Base-by-base conservation (phyloP, 2,113 vertebrate genomes). In the Leiothrix lutea region DNA sequence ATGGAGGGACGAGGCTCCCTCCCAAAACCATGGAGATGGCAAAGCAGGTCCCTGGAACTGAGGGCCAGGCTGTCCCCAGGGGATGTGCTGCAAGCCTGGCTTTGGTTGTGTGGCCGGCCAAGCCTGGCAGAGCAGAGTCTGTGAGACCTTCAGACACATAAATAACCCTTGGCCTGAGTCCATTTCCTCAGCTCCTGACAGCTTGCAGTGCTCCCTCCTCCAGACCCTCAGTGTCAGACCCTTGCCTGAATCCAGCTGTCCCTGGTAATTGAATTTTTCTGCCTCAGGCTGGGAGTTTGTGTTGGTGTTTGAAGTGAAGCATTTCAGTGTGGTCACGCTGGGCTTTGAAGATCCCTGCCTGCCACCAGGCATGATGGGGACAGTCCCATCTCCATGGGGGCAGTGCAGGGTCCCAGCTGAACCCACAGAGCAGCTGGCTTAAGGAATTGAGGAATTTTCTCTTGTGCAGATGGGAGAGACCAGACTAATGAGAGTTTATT, bases 241-340 rank as follows among this genome's bases (percentile, higher is more conserved):
- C 83, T 90, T 3, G 16, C 62, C 90, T 0, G 0, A 44, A 81
- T 88, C 86, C 95, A 95, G 69, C 86, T 95, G 96, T 86, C 80
- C 66, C 60, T 56, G 36, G 44, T 92, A 93, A 96, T 92, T 92
- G 90, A 88, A 92, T 92, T 92, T 91, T 78, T 72, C 60, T 81
- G 75, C 78, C 38, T 84, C 93, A 88, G 88, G 94, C 80, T 70
- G 61, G 66, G 60, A 71, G 47, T 44, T 91, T 83, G 56, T 26
- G 3, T 28, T 90, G 65, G n/a, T 3, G 7, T 88, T 87, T 88
- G 90, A 88, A 93, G 69, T 47, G 66, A 58, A 88, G 51, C 16
- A 0, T 20, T 48, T 24, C 62, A 60, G 21, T 0, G 0, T 64
- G 57, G 60, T 79, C 74, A 78, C 35, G 2, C 0, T 20, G 29